Evolutionary conservation across 2,888 invertebrate species (phyloP).

Genomic region (Drosophila phalerata): DNA sequence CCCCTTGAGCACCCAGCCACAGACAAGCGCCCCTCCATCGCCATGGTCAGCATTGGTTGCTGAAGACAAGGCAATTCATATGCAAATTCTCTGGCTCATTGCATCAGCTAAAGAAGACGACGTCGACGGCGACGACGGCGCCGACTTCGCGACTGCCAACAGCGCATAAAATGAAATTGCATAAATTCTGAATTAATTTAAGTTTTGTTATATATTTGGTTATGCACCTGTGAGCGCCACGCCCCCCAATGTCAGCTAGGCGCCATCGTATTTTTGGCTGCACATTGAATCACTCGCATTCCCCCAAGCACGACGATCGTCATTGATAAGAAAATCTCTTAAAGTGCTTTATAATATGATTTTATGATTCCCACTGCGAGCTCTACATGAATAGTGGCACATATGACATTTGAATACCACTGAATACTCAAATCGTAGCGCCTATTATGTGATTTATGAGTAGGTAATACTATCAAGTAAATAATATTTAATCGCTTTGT

Average conservation of each 20-base stretch:
- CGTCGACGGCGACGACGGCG: constrained; percentile 9
- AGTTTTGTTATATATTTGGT: constrained; percentile 18
- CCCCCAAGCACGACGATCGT: constrained; percentile 34
- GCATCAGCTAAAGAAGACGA: constrained; percentile 73
- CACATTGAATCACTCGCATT: constrained; percentile 42
- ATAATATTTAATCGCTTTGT: constrained; percentile 32
- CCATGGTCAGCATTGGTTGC: constrained; percentile 10
- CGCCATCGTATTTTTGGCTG: constrained; percentile 21
- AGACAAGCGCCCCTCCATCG: constrained; percentile 10
- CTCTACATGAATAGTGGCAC: constrained; percentile 27
- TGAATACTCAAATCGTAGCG: background rate
- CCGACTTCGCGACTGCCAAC: constrained; percentile 35
- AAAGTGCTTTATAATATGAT: constrained; percentile 26
- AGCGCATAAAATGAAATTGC: constrained; percentile 49
- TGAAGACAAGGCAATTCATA: constrained; percentile 66
- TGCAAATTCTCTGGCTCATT: constrained; percentile 71
- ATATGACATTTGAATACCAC: constrained; percentile 22
- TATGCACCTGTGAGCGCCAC: constrained; percentile 40
- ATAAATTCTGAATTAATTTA: constrained; percentile 41
- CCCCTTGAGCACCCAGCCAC: constrained; percentile 9
- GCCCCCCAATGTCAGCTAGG: constrained; percentile 30
- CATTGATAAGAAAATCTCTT: constrained; percentile 52
- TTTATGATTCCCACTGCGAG: constrained; percentile 19
- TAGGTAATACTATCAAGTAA: background rate
- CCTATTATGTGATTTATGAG: constrained; percentile 28